A percentile compares a stretch with the other conserved stretches of the same genome.
Evolutionary conservation across 2,888 invertebrate species (phyloP).

Genomic region (Agonopterix alstromeriana): DNA sequence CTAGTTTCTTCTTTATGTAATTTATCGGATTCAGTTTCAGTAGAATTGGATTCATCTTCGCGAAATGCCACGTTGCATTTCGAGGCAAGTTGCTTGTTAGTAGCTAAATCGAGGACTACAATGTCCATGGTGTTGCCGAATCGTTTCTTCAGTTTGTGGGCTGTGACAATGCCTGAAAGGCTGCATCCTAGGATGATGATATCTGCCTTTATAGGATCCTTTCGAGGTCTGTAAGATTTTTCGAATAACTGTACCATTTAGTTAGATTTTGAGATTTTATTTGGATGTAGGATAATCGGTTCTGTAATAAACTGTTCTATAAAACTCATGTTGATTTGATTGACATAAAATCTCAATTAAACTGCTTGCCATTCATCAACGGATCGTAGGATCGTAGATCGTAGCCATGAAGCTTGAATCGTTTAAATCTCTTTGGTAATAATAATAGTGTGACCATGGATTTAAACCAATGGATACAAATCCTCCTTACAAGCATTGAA

Average conservation of each 20-base stretch:
- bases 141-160: constrained; percentile 56
- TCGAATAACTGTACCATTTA: constrained; percentile 22
- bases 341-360: too few species aligned
- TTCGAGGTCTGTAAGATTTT: constrained; percentile 7
- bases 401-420: too few species aligned
- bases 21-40: not conserved
- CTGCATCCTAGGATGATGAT: constrained; percentile 64
- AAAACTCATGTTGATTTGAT: too few species aligned
- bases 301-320: too few species aligned
- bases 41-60: constrained; percentile 11
- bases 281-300: too few species aligned
- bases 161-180: constrained; percentile 60
- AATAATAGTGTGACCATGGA: too few species aligned
- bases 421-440: too few species aligned
- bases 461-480: too few species aligned
- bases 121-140: constrained; percentile 62
- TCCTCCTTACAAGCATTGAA: too few species aligned
- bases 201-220: constrained; percentile 45
- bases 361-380: too few species aligned
- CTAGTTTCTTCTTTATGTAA: not conserved
- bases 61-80: constrained; percentile 48
- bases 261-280: too few species aligned
- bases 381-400: too few species aligned
- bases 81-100: constrained; percentile 17
- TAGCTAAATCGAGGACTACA: constrained; percentile 48